Percentiles rank a stretch among this genome's conserved stretches.
Evolutionary conservation across 2,797 vertebrate genomes (phyloP).

Genomic region (Phoxinus dragarum): DNA sequence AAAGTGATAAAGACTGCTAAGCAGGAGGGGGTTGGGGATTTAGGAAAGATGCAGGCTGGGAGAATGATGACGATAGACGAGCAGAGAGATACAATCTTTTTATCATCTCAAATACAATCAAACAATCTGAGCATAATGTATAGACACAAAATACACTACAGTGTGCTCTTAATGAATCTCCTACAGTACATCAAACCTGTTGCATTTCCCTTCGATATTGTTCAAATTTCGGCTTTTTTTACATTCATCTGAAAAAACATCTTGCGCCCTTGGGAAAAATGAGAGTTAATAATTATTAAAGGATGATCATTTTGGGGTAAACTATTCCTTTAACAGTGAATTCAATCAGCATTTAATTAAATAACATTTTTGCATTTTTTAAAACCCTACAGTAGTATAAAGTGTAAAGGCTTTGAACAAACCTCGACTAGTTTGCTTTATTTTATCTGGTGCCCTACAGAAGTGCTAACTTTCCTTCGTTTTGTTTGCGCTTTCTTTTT

Average conservation of each 20-base stretch:
- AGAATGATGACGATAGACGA: conserved; percentile 18
- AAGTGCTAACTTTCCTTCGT: conserved; percentile 85
- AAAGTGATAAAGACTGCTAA: conserved; percentile 88
- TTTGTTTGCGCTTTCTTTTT: conserved; percentile 44
- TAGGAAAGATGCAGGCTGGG: conserved; percentile 31
- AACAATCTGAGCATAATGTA: conserved; percentile 17
- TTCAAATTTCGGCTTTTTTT: neutral
- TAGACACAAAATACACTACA: conserved; percentile 3
- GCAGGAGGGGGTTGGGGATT: conserved; percentile 57
- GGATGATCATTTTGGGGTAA: neutral
- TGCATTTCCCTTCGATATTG: neutral
- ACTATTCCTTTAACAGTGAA: neutral
- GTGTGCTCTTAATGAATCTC: neutral
- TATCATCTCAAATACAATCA: conserved; percentile 74
- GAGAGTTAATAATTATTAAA: neutral
- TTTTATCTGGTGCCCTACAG: conserved; percentile 83
- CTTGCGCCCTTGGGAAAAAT: neutral
- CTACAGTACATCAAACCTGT: neutral
- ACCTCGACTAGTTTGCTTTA: conserved; percentile 80
- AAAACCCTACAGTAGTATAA: neutral
- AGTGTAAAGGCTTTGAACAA: conserved; percentile 80
- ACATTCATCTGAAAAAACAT: neutral
- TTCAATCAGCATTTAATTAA: neutral
- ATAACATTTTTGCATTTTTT: neutral
- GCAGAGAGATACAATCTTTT: conserved; percentile 12